Base-by-base conservation (phyloP, 1,140 invertebrate genomes). In the Lethocerus indicus region DNA sequence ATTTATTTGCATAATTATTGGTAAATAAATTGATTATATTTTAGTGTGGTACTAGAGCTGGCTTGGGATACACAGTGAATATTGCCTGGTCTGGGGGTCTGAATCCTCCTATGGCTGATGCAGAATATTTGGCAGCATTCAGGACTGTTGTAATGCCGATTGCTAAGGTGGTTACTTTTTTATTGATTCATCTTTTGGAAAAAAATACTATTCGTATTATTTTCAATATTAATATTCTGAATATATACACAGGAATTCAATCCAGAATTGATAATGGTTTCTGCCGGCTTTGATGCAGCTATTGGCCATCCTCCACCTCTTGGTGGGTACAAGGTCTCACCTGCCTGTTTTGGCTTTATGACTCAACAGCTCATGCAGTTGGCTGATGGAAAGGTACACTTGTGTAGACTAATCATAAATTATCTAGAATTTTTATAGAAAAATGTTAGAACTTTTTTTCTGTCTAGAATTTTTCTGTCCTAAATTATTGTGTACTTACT, bases 101-200 rank as follows among this genome's bases (percentile, higher is more conserved):
- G 20, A 81, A 81, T 64, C 90, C 91, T 26, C 87, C 93, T 13
- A 84, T 98, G 68, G 87, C 85, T 7, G 95, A 99, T 71, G 89
- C 94, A 4, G 94, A 98, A 67, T 98, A 98, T 67, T 69, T 98
- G 55, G 92, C 94, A 49, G 95, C 94, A 50, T 98, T 98, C 70
- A 74, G 93, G 54, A 79, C 83, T 40, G 68, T 96, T 57, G 81
- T 96, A 14, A 85, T 94, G 78, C 92, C 92, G 12, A 87, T 95
- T 54, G 86, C 89, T 26, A 81, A 79, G 61, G 74, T 74, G 57
- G 6, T 9, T 16, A 9, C 13, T 18, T 40, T 7, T 40, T 9
- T 40, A 9, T n/a, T n/a, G n/a, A 32, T 32, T n/a, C 29, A 9
- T 9, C 29, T 32, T 9, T 32, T 32, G 9, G n/a, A 32, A 32